These are phyloP conservation scores for Poicephalus gulielmi DNA, from an alignment of 2,113 vertebrate species.

Conservation along the genomic window DNA sequence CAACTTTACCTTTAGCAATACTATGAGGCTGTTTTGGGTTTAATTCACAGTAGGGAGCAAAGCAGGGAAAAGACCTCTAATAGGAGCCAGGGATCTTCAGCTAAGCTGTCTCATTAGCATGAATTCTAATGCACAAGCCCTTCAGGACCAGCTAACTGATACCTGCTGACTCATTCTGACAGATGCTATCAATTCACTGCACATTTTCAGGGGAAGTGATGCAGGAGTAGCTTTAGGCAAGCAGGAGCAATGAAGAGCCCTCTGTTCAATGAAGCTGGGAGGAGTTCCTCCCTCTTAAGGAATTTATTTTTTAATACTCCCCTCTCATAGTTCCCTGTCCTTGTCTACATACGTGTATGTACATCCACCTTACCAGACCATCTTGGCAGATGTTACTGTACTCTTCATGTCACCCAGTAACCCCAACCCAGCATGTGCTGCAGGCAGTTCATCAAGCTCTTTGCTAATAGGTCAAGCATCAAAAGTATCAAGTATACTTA, in stretches of 20 bases:
- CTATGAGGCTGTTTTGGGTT: background rate
- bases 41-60: background rate
- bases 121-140: background rate
- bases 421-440: background rate
- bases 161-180: conserved; percentile 26
- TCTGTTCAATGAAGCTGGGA: background rate
- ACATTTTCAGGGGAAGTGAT: background rate
- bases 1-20: background rate
- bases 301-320: background rate
- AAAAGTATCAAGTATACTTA: background rate
- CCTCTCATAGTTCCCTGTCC: background rate
- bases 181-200: background rate
- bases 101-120: background rate
- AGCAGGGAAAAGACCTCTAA: background rate
- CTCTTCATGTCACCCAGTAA: background rate
- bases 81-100: background rate
- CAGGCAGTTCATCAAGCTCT: background rate
- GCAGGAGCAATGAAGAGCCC: background rate
- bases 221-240: conserved; percentile 1
- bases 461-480: background rate
- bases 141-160: background rate
- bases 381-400: background rate
- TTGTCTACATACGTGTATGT: background rate
- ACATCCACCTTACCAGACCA: background rate
- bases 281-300: background rate